These are phyloP conservation scores for Chymomyza caudatula DNA, from an alignment of 2,888 invertebrate species.

Conservation along the genomic window DNA sequence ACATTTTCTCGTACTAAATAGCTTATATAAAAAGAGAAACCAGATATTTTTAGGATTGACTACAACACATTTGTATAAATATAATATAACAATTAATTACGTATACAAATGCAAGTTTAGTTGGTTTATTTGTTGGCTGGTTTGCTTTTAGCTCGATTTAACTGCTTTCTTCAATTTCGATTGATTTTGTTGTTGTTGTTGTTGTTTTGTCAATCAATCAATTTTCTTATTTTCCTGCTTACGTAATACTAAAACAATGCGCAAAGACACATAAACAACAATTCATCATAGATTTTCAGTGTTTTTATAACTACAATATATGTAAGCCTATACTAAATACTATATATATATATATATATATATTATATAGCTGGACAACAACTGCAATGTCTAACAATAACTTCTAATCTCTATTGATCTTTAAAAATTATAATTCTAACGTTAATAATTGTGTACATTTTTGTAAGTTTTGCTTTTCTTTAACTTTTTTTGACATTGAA, in stretches of 20 bases:
- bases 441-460: neutral
- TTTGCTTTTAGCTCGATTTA: slow-evolving; percentile 5
- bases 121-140: neutral
- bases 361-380: neutral
- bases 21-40: no score
- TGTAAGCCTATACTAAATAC: no score
- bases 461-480: neutral
- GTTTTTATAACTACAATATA: neutral
- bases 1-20: no score
- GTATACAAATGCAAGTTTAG: neutral
- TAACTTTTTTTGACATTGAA: neutral
- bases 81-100: neutral
- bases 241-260: neutral
- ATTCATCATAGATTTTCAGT: neutral
- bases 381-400: neutral
- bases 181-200: neutral
- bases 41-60: no score
- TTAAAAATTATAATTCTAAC: neutral
- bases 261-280: neutral
- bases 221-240: neutral
- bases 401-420: neutral
- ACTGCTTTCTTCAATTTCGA: neutral
- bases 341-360: no score
- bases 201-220: neutral
- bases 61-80: neutral